These are phyloP conservation scores for Pycnomerus fuliginosus DNA, from an alignment of 2,888 invertebrate species.

Conservation along the genomic window DNA sequence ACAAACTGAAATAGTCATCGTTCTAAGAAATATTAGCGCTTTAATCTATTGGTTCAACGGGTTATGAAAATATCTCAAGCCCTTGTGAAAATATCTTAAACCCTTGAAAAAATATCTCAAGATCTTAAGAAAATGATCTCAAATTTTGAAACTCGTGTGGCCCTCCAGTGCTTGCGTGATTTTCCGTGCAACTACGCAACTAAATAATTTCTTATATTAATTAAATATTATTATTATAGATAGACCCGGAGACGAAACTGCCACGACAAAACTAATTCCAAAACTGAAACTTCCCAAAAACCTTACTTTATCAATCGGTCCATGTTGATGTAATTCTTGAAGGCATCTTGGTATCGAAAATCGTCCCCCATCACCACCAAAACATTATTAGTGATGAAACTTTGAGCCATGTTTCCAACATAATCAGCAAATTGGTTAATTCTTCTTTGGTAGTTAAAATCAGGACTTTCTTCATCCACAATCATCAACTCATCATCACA, in stretches of 20 bases:
- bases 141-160: too few relatives aligned
- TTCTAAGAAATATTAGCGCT: too few relatives aligned
- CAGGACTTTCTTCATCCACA: slow-evolving; percentile 56
- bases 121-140: too few relatives aligned
- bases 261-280: neutral
- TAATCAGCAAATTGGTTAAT: slow-evolving; percentile 37
- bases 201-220: too few relatives aligned
- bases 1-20: neutral
- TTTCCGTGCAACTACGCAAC: too few relatives aligned
- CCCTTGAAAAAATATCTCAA: too few relatives aligned
- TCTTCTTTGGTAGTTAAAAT: slow-evolving; percentile 55
- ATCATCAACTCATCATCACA: slow-evolving; percentile 54
- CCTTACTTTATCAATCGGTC: slow-evolving; percentile 14
- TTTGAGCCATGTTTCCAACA: slow-evolving; percentile 41
- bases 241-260: too few relatives aligned
- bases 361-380: slow-evolving; percentile 19
- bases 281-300: neutral
- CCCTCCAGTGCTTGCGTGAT: neutral
- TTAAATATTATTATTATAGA: too few relatives aligned
- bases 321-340: slow-evolving; percentile 5
- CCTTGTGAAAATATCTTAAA: too few relatives aligned
- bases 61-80: too few relatives aligned
- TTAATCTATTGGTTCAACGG: too few relatives aligned
- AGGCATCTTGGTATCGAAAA: slow-evolving; percentile 14
- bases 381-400: slow-evolving; percentile 14